Base-by-base conservation (phyloP, 2,888 invertebrate species). In the Lithophane semibrunnea region DNA sequence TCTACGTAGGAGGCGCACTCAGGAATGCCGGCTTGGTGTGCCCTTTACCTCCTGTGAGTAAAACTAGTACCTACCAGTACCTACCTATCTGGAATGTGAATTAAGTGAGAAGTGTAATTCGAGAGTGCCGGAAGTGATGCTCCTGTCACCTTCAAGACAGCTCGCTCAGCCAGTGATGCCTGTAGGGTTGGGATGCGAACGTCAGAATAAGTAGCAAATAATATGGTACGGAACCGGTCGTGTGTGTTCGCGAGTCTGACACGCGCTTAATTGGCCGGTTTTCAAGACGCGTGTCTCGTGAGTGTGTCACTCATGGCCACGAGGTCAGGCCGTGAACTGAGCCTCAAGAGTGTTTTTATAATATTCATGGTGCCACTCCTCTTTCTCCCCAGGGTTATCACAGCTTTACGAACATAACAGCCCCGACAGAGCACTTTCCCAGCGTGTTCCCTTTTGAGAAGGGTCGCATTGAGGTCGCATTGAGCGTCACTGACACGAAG, bases 361-460 rank as follows among this genome's bases (percentile, higher is more conserved):
- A 63, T 29, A 42, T 47, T 75, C 9, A 60, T n/a, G 3, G 9
- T 29, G 0, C 0, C 9, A n/a, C n/a, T n/a, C 24, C 13, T 63
- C 29, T 52, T 18, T 54, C 3, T 56, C 29, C 58, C 1, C 84
- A 80, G 84, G 79, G 79, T 12, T 84, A 47, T 18, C 79, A 80
- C 44, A 0, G 1, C 24, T 0, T 84, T 0, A 2, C 21, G 42
- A 80, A 80, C 54, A 54, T 80, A 0, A 79, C 79, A 37, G 79
- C 84, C 21, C 70, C 84, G 16, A 80, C 84, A 2, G 80, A 80
- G 37, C 1, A 80, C 37, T 84, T 84, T 9, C 79, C 79, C 24
- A 84, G 0, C 47, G 84, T 80, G 37, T 80, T 80, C 12, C 79
- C 79, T 54, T 80, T 80, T 24, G 79, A 80, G 70, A 80, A 84